These are phyloP conservation scores for Meiosimyza platycephala DNA, from an alignment of 2,888 invertebrate genomes.

Conservation along the genomic window DNA sequence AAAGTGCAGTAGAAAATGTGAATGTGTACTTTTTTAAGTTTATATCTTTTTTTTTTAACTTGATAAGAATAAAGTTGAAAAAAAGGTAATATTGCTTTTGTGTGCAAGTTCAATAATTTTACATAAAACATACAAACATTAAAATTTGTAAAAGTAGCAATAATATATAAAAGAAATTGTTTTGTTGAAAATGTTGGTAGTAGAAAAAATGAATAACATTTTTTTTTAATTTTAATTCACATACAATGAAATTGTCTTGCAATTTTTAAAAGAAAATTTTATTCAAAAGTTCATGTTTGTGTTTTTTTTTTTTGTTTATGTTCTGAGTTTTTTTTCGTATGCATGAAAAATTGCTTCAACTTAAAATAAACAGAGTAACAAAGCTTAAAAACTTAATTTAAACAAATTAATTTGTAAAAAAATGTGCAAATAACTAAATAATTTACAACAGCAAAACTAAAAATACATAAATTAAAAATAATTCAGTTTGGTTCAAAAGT, in stretches of 20 bases:
- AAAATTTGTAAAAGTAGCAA: neutral
- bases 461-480: constrained; percentile 26
- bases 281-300: neutral
- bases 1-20: constrained; percentile 5
- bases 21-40: neutral
- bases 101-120: neutral
- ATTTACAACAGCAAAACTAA: constrained; percentile 14
- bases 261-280: neutral
- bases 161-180: neutral
- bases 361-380: constrained; percentile 9
- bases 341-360: neutral
- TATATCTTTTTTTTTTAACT: neutral
- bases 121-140: neutral
- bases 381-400: constrained; percentile 14
- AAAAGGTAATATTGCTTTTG: too few relatives aligned
- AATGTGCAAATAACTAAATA: constrained; percentile 26
- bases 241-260: neutral
- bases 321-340: too few relatives aligned
- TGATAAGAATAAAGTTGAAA: neutral
- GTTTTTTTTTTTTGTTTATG: neutral
- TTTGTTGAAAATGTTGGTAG: neutral
- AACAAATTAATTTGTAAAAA: constrained; percentile 16
- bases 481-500: neutral
- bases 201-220: too few relatives aligned
- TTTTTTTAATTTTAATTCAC: neutral